Conservation (phyloP, 2,888 invertebrate species). For the Pterobdella sp. region DNA sequence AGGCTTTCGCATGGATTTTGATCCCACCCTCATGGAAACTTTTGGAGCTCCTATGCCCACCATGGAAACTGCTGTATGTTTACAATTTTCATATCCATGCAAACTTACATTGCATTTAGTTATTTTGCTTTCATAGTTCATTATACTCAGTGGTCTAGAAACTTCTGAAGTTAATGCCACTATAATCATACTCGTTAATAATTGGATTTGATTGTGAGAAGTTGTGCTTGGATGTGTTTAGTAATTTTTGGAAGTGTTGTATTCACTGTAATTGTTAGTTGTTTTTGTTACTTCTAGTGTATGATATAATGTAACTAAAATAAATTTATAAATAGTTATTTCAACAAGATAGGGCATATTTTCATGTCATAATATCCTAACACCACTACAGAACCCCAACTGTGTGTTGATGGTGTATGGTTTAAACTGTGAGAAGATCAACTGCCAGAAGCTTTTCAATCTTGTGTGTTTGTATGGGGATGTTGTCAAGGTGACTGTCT, state of each 20-base stretch:
- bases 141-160: no score
- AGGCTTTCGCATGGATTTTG: constrained; percentile 13
- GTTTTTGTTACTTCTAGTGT: no score
- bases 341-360: background rate
- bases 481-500: constrained; percentile 73
- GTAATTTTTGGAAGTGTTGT: background rate
- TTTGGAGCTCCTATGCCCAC: constrained; percentile 6
- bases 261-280: no score
- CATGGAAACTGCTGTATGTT: background rate
- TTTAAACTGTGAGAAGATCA: constrained; percentile 81
- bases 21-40: constrained; percentile 1
- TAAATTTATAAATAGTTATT: no score
- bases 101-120: no score
- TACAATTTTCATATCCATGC: no score
- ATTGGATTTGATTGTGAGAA: no score
- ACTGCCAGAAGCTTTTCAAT: constrained; percentile 92
- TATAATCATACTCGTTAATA: no score
- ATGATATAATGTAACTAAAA: no score
- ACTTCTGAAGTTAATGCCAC: no score
- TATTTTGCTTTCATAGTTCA: no score
- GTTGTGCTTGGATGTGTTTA: no score
- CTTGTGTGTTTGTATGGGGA: constrained; percentile 97
- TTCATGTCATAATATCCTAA: background rate
- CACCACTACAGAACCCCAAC: constrained; percentile 39
- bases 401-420: constrained; percentile 98